A percentile compares a stretch with the other conserved stretches of the same genome.
These are phyloP conservation scores for Cariama cristata DNA, from an alignment of 2,113 vertebrate genomes.

Conservation along the genomic window DNA sequence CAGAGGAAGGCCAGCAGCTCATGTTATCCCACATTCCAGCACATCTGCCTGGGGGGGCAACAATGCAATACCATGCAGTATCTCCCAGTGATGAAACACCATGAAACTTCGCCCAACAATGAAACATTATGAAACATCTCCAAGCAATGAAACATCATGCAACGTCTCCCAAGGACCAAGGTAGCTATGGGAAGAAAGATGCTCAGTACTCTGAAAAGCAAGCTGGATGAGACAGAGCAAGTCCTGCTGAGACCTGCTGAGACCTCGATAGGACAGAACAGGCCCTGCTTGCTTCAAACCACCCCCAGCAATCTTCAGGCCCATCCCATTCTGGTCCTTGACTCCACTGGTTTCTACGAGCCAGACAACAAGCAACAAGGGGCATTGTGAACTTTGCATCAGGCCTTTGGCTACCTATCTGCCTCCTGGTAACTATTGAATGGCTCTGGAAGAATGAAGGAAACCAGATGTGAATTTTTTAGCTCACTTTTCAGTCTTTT, in stretches of 20 bases:
- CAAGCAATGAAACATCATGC: neutral
- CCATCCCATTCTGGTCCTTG: neutral
- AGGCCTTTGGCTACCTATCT: neutral
- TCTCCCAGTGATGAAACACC: neutral
- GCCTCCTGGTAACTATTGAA: neutral
- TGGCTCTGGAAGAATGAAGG: neutral
- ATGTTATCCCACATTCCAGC: constrained; percentile 88
- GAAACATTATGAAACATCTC: neutral
- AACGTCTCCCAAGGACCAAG: neutral
- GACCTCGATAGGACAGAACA: neutral
- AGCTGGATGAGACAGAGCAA: neutral
- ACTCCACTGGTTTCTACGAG: neutral
- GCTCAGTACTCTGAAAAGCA: neutral
- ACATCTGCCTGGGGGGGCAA: constrained; percentile 67
- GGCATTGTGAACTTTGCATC: neutral
- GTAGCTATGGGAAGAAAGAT: neutral
- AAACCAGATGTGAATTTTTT: neutral
- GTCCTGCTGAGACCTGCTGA: neutral
- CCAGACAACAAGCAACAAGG: neutral
- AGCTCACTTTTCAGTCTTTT: neutral
- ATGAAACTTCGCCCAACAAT: neutral
- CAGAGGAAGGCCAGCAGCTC: constrained; percentile 89
- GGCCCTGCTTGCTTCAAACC: neutral
- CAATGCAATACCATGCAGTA: neutral
- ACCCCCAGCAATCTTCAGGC: neutral